Percentiles rank a stretch among this genome's conserved stretches.
Evolutionary conservation across 2,113 vertebrate species (phyloP).

Genomic region (Brachyistius frenatus): DNA sequence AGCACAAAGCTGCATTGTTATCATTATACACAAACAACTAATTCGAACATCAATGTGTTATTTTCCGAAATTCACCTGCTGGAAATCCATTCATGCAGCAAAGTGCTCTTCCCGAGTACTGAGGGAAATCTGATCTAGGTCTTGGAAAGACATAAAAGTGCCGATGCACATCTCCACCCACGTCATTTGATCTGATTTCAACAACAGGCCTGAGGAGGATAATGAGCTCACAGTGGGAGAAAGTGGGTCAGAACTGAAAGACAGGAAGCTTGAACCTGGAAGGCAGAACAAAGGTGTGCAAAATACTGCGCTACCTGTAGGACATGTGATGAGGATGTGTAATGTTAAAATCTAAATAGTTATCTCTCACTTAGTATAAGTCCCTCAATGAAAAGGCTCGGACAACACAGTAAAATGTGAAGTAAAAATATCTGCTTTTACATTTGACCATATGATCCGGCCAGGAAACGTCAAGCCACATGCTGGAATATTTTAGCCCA

Average conservation of each 20-base stretch:
- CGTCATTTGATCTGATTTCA: slow-evolving; percentile 44
- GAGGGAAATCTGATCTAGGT: slow-evolving; percentile 21
- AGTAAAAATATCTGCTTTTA: no score
- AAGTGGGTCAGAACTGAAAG: slow-evolving; percentile 31
- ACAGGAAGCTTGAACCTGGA: neutral
- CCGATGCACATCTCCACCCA: neutral
- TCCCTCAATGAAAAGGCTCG: neutral
- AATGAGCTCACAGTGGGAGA: slow-evolving; percentile 18
- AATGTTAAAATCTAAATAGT: neutral
- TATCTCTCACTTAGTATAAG: neutral
- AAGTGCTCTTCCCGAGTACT: neutral
- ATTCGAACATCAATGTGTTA: no score
- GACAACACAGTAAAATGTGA: no score
- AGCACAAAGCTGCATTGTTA: no score
- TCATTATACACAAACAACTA: neutral
- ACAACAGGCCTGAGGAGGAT: slow-evolving; percentile 2
- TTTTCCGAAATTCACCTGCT: neutral
- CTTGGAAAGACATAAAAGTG: neutral
- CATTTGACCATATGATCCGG: neutral
- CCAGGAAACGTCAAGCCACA: slow-evolving; percentile 9
- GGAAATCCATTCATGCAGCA: slow-evolving; percentile 25
- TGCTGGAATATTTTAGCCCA: slow-evolving; percentile 3
- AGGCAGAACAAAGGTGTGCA: slow-evolving; percentile 5
- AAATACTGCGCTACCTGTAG: neutral
- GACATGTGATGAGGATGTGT: neutral